Evolutionary conservation across 37 sponge, comb jelly and placozoan genomes (phyloP).

Genomic region (Halisarca cf. caerulea): DNA sequence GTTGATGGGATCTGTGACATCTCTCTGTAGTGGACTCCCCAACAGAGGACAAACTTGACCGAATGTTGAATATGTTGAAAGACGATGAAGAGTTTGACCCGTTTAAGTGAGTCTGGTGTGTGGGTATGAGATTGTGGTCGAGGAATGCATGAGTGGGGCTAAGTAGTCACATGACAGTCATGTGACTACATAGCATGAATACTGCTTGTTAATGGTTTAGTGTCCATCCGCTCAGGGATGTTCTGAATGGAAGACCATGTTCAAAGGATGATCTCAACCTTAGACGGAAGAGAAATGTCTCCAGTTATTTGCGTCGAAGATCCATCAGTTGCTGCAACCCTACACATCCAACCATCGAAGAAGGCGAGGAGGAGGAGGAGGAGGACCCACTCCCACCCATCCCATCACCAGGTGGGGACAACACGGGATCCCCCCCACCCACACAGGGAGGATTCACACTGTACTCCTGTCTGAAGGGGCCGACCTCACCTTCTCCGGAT

Average conservation of each 20-base stretch:
- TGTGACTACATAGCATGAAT: too few species aligned
- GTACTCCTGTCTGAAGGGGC: background rate
- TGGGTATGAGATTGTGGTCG: too few species aligned
- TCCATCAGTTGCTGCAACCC: background rate
- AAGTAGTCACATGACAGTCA: too few species aligned
- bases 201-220: too few species aligned
- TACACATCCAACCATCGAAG: background rate
- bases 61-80: background rate
- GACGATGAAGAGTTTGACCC: background rate
- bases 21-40: background rate
- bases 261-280: background rate
- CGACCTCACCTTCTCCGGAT: background rate
- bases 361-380: background rate
- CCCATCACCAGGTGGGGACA: background rate
- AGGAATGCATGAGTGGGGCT: too few species aligned
- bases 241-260: too few species aligned
- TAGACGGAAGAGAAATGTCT: too few species aligned
- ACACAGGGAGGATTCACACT: too few species aligned
- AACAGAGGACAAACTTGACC: constrained; percentile 1
- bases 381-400: background rate
- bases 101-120: too few species aligned
- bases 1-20: background rate
- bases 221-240: background rate
- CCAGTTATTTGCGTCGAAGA: background rate
- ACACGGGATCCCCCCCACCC: too few species aligned